phyloP scores from a whole-genome alignment of 1,140 invertebrate genomes.

The Tetragnatha versicolor region DNA sequence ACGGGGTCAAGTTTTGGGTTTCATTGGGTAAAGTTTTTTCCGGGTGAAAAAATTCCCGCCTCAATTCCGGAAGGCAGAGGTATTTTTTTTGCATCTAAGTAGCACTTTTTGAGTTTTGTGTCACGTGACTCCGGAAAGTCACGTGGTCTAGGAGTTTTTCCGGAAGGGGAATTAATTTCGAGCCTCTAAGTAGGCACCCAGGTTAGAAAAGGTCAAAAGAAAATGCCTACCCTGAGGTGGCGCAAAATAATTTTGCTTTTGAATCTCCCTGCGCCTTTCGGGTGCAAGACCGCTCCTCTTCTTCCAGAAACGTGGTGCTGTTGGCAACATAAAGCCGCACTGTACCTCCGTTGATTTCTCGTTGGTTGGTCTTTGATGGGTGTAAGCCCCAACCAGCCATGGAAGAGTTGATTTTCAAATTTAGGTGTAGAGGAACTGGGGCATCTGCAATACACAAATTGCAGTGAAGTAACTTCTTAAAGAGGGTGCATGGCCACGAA shows the following conservation, averaged over 20 bases:
- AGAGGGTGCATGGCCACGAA: not conserved
- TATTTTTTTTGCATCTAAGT: too few relatives aligned
- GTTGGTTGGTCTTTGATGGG: not conserved
- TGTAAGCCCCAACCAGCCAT: conserved; percentile 35
- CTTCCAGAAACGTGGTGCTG: not conserved
- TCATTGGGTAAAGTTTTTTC: too few relatives aligned
- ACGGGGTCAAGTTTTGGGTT: too few relatives aligned
- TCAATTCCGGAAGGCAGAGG: too few relatives aligned
- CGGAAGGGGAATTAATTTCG: not conserved
- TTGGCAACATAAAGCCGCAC: not conserved
- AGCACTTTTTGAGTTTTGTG: not conserved
- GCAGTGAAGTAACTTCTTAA: not conserved
- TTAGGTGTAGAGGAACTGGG: not conserved
- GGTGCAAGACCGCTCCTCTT: not conserved
- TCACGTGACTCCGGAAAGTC: not conserved
- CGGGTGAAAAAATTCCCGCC: too few relatives aligned
- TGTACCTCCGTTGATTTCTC: not conserved
- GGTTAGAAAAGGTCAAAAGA: not conserved
- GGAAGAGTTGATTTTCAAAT: conserved; percentile 24
- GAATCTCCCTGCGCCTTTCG: not conserved
- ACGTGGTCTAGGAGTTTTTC: not conserved
- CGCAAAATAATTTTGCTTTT: not conserved
- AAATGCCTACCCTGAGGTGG: conserved; percentile 16
- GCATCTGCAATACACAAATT: not conserved
- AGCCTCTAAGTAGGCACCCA: not conserved